A percentile compares a stretch with the other conserved stretches of the same genome.
Evolutionary conservation across 2,113 vertebrate genomes (phyloP).

Genomic region (Sander lucioperca): DNA sequence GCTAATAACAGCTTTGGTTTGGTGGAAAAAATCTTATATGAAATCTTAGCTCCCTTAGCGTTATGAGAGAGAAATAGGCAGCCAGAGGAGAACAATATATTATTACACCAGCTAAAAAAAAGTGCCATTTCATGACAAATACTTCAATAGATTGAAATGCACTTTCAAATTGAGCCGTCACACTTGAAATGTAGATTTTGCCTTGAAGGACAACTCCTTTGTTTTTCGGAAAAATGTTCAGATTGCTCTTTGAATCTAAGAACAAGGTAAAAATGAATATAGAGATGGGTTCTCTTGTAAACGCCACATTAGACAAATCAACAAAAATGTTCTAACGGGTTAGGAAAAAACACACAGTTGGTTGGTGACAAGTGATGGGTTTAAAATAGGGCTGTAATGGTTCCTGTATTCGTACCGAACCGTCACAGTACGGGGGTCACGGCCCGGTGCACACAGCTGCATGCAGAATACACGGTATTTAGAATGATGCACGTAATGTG

Average conservation of each 20-base stretch:
- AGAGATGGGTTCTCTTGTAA: conserved; percentile 29
- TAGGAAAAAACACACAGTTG: background rate
- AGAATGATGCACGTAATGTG: too few relatives aligned
- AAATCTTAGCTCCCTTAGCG: background rate
- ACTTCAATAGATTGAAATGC: conserved; percentile 52
- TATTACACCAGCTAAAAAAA: conserved; percentile 15
- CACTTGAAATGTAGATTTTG: conserved; percentile 60
- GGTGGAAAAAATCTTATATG: conserved; percentile 41
- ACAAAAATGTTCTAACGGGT: background rate
- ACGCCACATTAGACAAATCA: conserved; percentile 39
- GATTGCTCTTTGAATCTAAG: conserved; percentile 23
- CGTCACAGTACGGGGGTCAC: too few relatives aligned
- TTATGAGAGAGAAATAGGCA: conserved; percentile 21
- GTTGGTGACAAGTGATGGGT: background rate
- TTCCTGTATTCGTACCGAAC: too few relatives aligned
- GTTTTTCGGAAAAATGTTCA: conserved; percentile 28
- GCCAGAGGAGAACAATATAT: conserved; percentile 44
- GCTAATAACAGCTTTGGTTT: conserved; percentile 63
- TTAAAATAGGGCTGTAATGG: background rate
- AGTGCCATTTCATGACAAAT: conserved; percentile 41
- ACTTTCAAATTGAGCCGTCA: conserved; percentile 57
- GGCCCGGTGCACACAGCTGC: too few relatives aligned
- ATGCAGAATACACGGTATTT: too few relatives aligned
- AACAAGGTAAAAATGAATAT: conserved; percentile 34
- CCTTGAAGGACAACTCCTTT: conserved; percentile 48